These are phyloP conservation scores for Catostomus latipinnis DNA, from an alignment of 2,797 vertebrate genomes.

Conservation along the genomic window DNA sequence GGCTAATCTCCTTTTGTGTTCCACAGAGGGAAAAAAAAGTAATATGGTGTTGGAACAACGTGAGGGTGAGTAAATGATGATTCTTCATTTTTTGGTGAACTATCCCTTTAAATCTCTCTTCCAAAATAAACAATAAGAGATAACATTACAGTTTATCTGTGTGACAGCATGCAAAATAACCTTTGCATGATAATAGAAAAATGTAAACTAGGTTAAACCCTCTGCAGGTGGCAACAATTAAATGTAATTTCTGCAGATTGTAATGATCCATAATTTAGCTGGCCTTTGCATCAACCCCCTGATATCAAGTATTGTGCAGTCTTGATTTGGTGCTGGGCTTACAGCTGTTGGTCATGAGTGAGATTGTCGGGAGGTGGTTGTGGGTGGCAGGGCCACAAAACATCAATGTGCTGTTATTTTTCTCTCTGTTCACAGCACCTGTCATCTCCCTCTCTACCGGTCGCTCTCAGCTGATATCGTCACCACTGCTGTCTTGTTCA, in stretches of 20 bases:
- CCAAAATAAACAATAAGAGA: slow-evolving; percentile 44
- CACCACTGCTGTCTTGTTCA: slow-evolving; percentile 23
- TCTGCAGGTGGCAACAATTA: slow-evolving; percentile 87
- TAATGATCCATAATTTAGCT: slow-evolving; percentile 82
- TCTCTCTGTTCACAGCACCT: slow-evolving; percentile 49
- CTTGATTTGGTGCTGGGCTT: slow-evolving; percentile 59
- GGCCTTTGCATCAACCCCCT: slow-evolving; percentile 73
- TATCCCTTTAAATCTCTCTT: slow-evolving; percentile 53
- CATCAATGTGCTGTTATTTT: slow-evolving; percentile 63
- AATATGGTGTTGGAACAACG: too few species aligned
- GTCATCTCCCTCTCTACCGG: slow-evolving; percentile 27
- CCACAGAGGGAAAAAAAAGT: too few species aligned
- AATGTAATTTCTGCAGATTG: slow-evolving; percentile 79
- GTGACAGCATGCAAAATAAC: slow-evolving; percentile 55
- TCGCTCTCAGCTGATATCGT: slow-evolving; percentile 31
- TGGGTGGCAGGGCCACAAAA: slow-evolving; percentile 58
- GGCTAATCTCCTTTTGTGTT: too few species aligned
- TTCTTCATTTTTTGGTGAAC: too few species aligned
- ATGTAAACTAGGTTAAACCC: slow-evolving; percentile 78
- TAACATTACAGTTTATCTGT: slow-evolving; percentile 42
- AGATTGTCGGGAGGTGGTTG: slow-evolving; percentile 61
- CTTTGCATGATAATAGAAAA: slow-evolving; percentile 74
- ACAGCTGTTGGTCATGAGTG: slow-evolving; percentile 65
- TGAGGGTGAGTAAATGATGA: too few species aligned
- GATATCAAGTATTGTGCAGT: slow-evolving; percentile 67